phyloP scores from a whole-genome alignment of 2,113 vertebrate genomes.

The Okapia johnstoni region DNA sequence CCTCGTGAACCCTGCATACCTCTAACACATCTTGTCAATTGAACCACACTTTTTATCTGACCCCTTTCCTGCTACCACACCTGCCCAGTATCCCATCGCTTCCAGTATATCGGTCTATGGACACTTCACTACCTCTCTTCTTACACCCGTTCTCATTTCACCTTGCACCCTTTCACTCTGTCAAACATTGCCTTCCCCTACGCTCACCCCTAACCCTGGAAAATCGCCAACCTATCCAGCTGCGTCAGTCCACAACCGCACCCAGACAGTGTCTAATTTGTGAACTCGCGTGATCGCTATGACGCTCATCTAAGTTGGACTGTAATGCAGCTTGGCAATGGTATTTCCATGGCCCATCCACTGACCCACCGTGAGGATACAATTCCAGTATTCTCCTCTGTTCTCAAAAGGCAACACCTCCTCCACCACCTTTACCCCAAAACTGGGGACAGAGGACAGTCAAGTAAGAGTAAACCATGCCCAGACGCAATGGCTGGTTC shows the following conservation, averaged over 20 bases:
- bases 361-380: not conserved
- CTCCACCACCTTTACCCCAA: not conserved
- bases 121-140: no score
- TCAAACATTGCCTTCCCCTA: no score
- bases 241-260: not conserved
- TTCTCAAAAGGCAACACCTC: not conserved
- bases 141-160: no score
- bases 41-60: no score
- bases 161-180: no score
- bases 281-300: not conserved
- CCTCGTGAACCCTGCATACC: no score
- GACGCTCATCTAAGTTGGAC: not conserved
- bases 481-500: not conserved
- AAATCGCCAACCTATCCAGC: not conserved
- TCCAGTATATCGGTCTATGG: no score
- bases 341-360: not conserved
- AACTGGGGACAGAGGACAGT: not conserved
- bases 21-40: no score
- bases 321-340: not conserved
- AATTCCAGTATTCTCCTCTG: not conserved
- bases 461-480: not conserved
- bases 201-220: not conserved
- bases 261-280: no score
- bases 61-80: no score
- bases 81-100: no score